Base-by-base conservation (phyloP, 2,113 vertebrate species). In the Amphiprion ocellaris region DNA sequence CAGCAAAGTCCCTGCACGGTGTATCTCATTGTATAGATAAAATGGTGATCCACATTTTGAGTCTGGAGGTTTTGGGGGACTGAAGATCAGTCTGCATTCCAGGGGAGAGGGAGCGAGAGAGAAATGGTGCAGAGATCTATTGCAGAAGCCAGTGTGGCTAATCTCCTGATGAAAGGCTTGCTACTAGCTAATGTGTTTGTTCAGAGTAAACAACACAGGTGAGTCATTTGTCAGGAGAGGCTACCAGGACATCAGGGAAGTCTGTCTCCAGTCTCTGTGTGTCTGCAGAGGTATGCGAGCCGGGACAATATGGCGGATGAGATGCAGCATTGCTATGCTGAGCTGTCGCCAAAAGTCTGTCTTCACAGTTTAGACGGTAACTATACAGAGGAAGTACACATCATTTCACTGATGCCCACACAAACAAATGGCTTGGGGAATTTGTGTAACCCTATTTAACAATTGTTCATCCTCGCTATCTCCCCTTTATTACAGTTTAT, bases 181-280 rank as follows among this genome's bases (percentile, higher is more conserved):
- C 73, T 77, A 68, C 68, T 19, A 24, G 60, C 81, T 82, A 71
- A 86, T 85, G 74, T 87, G 89, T 89, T 88, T 89, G 77, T 78
- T 84, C 69, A 69, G 58, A 63, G 81, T 89, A 87, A 88, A 90
- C 84, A 86, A 63, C 30, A 78, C 62, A 67, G 76, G 69, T 30
- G 60, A 78, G 30, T 77, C 60, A 79, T 83, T 77, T 55, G 26
- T 90, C 74, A 69, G 50, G 7, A 37, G 65, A 65, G 84, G 70
- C 60, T 55, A 69, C n/a, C 0, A 12, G 54, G 59, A 87, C 58
- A 59, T 67, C 59, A 16, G n/a, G 24, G 39, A 28, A 14, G 52
- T 70, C 69, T 21, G 56, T 76, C 63, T 76, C 60, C 69, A 24
- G 39, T 69, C 26, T 19, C 58, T 64, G 52, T 77, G 61, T 74